These are phyloP conservation scores for Deroplatys truncata DNA, from an alignment of 2,888 invertebrate species.

Conservation along the genomic window DNA sequence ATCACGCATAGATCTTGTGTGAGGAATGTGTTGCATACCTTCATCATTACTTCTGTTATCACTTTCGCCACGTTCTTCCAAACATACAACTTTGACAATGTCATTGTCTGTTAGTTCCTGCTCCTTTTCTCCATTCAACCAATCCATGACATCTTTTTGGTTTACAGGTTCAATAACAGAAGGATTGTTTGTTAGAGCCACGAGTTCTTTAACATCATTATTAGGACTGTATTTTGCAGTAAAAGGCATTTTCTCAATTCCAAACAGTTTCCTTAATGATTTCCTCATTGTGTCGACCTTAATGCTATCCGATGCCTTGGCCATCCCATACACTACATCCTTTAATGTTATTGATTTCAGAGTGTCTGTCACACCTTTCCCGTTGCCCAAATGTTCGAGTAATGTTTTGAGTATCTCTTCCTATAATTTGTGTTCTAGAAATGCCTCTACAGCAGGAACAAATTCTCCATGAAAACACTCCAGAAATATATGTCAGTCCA, in stretches of 20 bases:
- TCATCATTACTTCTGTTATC: too few relatives aligned
- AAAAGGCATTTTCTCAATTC: background rate
- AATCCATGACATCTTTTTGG: too few relatives aligned
- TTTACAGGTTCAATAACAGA: too few relatives aligned
- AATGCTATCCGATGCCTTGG: background rate
- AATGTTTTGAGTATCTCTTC: background rate
- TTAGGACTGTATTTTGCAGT: background rate
- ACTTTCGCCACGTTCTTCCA: too few relatives aligned
- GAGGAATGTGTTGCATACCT: too few relatives aligned
- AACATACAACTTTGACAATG: too few relatives aligned
- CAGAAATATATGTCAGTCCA: background rate
- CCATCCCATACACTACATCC: background rate
- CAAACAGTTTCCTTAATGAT: background rate
- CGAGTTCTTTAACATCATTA: background rate
- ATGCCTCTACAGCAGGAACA: background rate
- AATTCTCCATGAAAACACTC: background rate
- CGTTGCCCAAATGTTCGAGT: background rate
- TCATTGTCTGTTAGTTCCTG: too few relatives aligned
- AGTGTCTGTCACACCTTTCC: background rate
- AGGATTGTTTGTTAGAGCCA: background rate
- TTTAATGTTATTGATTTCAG: conserved; percentile 2
- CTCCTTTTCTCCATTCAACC: too few relatives aligned
- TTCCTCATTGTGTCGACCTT: background rate
- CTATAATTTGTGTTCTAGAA: background rate
- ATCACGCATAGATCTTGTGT: too few relatives aligned